Evolutionary conservation across 2,113 vertebrate species (phyloP), one percentile per base, ranked within the genome.

Genomic region (Phodopus roborovskii): DNA sequence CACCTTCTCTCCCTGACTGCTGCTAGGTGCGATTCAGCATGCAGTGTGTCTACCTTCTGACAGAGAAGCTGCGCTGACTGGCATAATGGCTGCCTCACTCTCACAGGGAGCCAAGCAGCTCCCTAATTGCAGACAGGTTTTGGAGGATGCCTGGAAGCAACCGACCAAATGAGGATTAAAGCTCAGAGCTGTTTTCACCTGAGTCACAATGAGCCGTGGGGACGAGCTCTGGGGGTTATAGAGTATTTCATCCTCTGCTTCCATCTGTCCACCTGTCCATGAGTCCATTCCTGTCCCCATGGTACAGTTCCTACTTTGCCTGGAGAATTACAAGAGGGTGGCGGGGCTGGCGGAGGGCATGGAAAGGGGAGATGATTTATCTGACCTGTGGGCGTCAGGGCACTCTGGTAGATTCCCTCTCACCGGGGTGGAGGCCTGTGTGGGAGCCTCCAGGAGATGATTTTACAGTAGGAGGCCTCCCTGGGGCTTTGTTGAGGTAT

Each of bases 381-480:
- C 60, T 56, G 45, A 81, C 84, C 1, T 16, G 22, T 33, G 39
- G 16, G 17, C 6, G 50, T 66, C 53, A 36, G 1, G 0, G 56
- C 36, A 42, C 24, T 48, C n/a, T 64, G 71, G 50, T 70, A 19
- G 74, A 24, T 81, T 42, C 20, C 26, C 8, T 75, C 84, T 50
- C 7, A 56, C 30, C 58, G 33, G 84, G 58, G 74, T 0, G 7
- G 50, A 62, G 79, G 70, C 36, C 20, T 33, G 0, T 0, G 20
- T 42, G 58, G 81, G 36, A 68, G 33, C 81, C 48, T 81, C 50
- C 26, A 5, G 66, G 90, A 42, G 60, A 28, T 11, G 39, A 33
- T 56, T 95, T 94, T 81, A 7, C 7, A 13, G 71, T 45, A 53
- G 87, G 84, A 66, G 77, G 53, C 68, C 53, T 88, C 84, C 68